Conservation (phyloP, 2,888 invertebrate species). For the Biston betularia region DNA sequence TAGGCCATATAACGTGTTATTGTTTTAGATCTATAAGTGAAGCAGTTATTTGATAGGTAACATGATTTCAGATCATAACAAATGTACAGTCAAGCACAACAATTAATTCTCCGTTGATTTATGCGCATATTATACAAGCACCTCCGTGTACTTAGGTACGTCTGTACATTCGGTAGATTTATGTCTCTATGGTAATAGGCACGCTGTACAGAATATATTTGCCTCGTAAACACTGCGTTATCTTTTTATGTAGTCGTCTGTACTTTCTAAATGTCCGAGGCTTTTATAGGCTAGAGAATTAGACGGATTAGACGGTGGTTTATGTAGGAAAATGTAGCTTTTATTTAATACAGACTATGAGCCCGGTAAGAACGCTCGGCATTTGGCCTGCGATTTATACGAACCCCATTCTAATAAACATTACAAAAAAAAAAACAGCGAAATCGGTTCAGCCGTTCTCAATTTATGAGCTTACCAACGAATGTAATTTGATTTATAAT, state of each 20-base stretch:
- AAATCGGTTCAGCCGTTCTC: no score
- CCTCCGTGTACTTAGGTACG: constrained; percentile 50
- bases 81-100: constrained; percentile 59
- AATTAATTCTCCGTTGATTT: constrained; percentile 81
- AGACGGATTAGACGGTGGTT: background rate
- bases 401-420: no score
- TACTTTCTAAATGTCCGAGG: constrained; percentile 52
- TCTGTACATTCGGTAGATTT: constrained; percentile 57
- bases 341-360: no score
- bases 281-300: background rate
- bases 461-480: no score
- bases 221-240: constrained; percentile 48
- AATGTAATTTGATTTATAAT: no score
- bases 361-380: no score
- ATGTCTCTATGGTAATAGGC: constrained; percentile 60
- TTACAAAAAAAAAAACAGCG: no score
- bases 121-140: constrained; percentile 78
- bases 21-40: no score
- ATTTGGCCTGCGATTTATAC: no score
- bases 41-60: constrained; percentile 4
- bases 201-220: constrained; percentile 54
- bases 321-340: no score
- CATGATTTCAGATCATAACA: constrained; percentile 35
- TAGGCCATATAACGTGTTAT: no score
- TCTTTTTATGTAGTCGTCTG: constrained; percentile 49